Percentiles rank a stretch among this genome's conserved stretches.
These are phyloP conservation scores for Ispidina lecontei DNA, from an alignment of 2,797 vertebrate species.

Conservation along the genomic window DNA sequence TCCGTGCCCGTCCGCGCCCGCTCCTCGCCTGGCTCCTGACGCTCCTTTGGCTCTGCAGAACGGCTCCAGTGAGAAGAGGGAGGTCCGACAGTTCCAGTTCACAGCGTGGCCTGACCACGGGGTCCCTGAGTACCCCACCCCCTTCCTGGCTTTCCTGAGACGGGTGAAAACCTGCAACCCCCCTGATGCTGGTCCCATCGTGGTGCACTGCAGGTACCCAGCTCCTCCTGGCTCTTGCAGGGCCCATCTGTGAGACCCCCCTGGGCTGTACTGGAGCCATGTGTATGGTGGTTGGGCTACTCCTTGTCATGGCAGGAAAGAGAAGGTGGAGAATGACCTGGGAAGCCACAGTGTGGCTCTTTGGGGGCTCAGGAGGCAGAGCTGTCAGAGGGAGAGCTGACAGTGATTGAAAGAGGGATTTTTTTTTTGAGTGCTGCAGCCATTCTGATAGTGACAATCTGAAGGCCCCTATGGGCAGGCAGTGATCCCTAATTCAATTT, in stretches of 20 bases:
- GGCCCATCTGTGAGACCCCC: neutral
- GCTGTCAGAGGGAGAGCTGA: neutral
- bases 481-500: constrained; percentile 16
- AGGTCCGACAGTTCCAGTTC: constrained; percentile 98
- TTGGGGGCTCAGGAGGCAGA: neutral
- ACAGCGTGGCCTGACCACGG: constrained; percentile 98
- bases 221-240: accelerated
- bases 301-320: neutral
- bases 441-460: neutral
- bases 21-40: accelerated
- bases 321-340: neutral
- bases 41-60: constrained; percentile 78
- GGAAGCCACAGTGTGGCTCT: neutral
- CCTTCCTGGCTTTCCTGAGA: constrained; percentile 96
- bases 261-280: neutral
- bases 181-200: constrained; percentile 92
- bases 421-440: neutral
- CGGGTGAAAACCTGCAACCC: constrained; percentile 98
- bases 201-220: constrained; percentile 95
- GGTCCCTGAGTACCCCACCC: constrained; percentile 95
- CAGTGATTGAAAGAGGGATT: neutral
- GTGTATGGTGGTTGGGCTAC: neutral
- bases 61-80: constrained; percentile 95
- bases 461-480: neutral
- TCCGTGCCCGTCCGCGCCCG: accelerated